Conservation (phyloP, 1,140 invertebrate genomes). For the Pseudoatta argentina region DNA sequence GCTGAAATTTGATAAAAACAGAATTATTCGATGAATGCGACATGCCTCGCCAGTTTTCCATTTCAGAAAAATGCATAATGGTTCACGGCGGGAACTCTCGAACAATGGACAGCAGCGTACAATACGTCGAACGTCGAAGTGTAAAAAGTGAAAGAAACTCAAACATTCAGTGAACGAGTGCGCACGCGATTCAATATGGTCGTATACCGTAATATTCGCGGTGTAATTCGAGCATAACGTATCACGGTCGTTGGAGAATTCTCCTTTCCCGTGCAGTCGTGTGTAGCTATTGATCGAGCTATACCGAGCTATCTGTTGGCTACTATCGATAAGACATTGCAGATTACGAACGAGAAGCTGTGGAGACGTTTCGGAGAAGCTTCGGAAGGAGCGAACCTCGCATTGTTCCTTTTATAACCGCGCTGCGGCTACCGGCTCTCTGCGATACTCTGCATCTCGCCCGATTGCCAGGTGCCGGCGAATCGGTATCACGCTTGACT, state of each 20-base stretch:
- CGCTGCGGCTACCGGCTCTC: conserved; percentile 25
- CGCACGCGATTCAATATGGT: conserved; percentile 22
- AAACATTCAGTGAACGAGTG: neutral
- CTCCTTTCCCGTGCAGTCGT: conserved; percentile 6
- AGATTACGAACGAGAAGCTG: conserved; percentile 28
- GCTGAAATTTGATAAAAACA: conserved; percentile 35
- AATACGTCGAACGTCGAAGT: conserved; percentile 43
- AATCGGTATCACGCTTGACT: conserved; percentile 49
- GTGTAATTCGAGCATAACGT: conserved; percentile 52
- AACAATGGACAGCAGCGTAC: conserved; percentile 46
- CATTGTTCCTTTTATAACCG: conserved; percentile 34
- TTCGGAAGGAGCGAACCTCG: conserved; percentile 7
- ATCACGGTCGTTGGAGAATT: neutral
- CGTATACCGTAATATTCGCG: conserved; percentile 31
- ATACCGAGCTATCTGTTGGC: conserved; percentile 29
- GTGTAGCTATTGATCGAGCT: conserved; percentile 32
- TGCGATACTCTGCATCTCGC: neutral
- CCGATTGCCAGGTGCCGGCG: conserved; percentile 21
- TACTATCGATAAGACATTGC: conserved; percentile 51
- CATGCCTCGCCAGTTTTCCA: conserved; percentile 11
- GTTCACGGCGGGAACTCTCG: conserved; percentile 49
- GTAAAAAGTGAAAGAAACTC: conserved; percentile 52
- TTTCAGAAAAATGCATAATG: conserved; percentile 40
- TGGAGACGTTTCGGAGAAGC: neutral
- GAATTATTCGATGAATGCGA: conserved; percentile 40